A percentile compares a stretch with the other conserved stretches of the same genome.
Conservation (phyloP, 1,140 invertebrate species). For the Drosophila repletoides region DNA sequence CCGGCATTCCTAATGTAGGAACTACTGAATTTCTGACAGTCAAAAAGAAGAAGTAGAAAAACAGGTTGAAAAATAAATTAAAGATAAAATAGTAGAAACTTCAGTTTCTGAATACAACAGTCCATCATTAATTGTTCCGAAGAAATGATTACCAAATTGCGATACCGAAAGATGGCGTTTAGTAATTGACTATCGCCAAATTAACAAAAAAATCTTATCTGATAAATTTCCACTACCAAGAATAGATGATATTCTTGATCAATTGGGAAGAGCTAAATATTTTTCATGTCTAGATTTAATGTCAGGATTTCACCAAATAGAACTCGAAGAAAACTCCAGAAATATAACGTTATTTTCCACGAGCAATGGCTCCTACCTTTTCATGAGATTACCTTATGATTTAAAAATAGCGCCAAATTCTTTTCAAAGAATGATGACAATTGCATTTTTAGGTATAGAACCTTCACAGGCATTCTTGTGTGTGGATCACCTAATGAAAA, state of each 20-base stretch:
- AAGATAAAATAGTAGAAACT: background rate
- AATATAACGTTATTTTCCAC: conserved; percentile 3
- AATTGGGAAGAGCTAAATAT: conserved; percentile 6
- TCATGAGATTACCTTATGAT: background rate
- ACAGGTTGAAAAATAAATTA: background rate
- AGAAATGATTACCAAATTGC: background rate
- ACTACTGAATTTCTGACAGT: background rate
- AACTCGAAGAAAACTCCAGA: conserved; percentile 2
- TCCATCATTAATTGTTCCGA: background rate
- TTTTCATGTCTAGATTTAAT: conserved; percentile 11
- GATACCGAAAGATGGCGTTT: background rate
- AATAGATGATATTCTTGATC: conserved; percentile 11
- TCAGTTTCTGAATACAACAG: conserved; percentile 2
- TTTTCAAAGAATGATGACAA: conserved; percentile 9
- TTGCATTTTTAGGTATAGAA: background rate
- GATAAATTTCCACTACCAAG: conserved; percentile 9
- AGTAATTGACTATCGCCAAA: background rate
- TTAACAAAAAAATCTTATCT: background rate
- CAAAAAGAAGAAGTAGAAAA: background rate
- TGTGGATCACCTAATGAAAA: background rate
- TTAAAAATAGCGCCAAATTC: conserved; percentile 6
- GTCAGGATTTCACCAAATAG: conserved; percentile 7
- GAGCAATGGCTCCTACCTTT: background rate
- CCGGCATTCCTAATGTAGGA: background rate
- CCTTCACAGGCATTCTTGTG: conserved; percentile 1